Conservation (phyloP, 53 echinoderm and acorn worm species). For the Holothuria leucospilota region DNA sequence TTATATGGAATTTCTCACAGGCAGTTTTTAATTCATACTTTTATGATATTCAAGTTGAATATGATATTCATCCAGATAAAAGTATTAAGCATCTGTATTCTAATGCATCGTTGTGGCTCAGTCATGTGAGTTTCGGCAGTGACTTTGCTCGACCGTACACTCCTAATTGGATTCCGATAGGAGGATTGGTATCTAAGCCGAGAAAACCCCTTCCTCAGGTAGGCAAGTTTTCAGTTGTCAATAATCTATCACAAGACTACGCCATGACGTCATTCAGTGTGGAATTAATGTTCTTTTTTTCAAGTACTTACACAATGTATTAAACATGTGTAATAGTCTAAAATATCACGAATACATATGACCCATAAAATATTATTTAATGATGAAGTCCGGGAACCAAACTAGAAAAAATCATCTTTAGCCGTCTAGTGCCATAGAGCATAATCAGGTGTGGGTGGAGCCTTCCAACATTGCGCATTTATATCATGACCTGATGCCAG, state of each 20-base stretch:
- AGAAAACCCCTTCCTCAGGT: slow-evolving; percentile 44
- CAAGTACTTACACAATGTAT: neutral
- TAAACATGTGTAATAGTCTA: no score
- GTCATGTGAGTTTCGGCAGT: slow-evolving; percentile 18
- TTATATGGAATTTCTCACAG: neutral
- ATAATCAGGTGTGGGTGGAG: no score
- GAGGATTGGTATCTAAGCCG: slow-evolving; percentile 19
- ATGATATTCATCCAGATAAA: slow-evolving; percentile 33
- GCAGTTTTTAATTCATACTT: neutral
- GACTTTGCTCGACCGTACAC: slow-evolving; percentile 43
- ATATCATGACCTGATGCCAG: no score
- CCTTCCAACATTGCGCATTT: no score
- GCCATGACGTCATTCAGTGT: no score
- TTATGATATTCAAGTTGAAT: slow-evolving; percentile 9
- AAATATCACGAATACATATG: no score
- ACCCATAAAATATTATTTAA: no score
- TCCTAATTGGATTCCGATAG: slow-evolving; percentile 31
- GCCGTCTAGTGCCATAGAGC: no score
- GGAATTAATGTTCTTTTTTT: no score
- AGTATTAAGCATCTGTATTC: slow-evolving; percentile 29
- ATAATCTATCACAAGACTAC: neutral
- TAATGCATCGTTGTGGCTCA: neutral
- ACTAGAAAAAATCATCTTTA: no score
- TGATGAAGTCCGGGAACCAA: no score
- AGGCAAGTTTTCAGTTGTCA: slow-evolving; percentile 22